Evolutionary conservation across 2,797 vertebrate genomes (phyloP).

Genomic region (Limosa lapponica): DNA sequence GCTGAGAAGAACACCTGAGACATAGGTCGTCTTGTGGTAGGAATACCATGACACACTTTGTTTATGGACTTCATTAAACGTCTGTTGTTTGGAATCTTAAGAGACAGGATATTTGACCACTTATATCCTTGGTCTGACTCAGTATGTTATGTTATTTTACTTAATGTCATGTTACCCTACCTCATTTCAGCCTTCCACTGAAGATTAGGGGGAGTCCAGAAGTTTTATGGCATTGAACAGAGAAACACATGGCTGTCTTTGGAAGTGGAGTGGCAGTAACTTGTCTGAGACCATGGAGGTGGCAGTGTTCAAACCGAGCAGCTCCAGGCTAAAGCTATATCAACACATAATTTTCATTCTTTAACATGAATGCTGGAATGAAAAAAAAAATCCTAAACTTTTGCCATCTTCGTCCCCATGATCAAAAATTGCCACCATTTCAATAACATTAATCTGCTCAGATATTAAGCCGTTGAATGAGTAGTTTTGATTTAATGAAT

Average conservation of each 20-base stretch:
- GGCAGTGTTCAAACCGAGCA: conserved; percentile 18
- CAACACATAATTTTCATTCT: conserved; percentile 52
- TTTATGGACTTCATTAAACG: background rate
- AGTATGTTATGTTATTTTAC: background rate
- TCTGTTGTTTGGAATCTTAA: background rate
- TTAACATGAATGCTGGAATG: background rate
- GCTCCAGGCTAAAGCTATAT: conserved; percentile 22
- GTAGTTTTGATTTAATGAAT: conserved; percentile 77
- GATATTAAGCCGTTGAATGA: conserved; percentile 72
- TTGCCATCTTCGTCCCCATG: conserved; percentile 48
- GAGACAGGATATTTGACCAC: background rate
- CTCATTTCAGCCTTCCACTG: background rate
- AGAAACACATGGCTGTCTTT: background rate
- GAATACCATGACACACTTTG: background rate
- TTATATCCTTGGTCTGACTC: background rate
- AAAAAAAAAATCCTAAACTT: conserved; percentile 7
- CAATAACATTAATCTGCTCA: conserved; percentile 61
- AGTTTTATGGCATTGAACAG: background rate
- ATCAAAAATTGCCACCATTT: conserved; percentile 71
- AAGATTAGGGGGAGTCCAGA: background rate
- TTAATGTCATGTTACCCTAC: background rate
- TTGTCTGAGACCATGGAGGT: background rate
- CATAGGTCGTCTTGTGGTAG: background rate
- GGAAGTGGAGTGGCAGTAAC: conserved; percentile 5
- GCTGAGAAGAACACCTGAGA: background rate